Evolutionary conservation across 2,113 vertebrate genomes (phyloP).

Genomic region (Scopus umbretta): DNA sequence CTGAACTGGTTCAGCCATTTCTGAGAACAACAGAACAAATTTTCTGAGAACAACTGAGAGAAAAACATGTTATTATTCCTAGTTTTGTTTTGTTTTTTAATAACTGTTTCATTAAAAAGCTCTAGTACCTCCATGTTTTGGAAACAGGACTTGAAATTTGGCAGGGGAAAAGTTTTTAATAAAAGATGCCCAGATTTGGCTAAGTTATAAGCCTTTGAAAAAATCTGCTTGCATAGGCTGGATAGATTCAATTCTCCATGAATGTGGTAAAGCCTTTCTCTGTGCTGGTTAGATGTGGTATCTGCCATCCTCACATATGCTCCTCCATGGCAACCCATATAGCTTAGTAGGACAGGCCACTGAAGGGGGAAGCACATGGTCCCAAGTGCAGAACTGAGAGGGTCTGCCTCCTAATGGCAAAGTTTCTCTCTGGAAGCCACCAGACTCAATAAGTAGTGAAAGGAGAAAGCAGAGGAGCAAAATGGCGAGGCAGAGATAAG

Average conservation of each 20-base stretch:
- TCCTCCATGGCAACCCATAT: background rate
- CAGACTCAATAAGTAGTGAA: background rate
- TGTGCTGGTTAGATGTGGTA: background rate
- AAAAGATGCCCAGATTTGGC: background rate
- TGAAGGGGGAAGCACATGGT: background rate
- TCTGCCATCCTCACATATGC: background rate
- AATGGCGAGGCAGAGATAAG: background rate
- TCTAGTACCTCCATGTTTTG: constrained; percentile 2
- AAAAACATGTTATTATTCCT: constrained; percentile 35
- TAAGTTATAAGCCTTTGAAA: background rate
- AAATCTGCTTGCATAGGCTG: background rate
- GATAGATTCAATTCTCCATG: background rate
- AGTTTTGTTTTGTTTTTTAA: constrained; percentile 16
- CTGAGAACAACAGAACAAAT: constrained; percentile 58
- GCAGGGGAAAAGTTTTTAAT: constrained; percentile 6
- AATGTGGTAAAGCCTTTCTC: background rate
- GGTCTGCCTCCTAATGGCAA: background rate
- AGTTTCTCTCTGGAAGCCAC: background rate
- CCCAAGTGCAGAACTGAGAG: background rate
- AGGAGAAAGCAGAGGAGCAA: background rate
- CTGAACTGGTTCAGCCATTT: constrained; percentile 44
- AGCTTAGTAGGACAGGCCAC: background rate
- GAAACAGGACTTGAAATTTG: constrained; percentile 15
- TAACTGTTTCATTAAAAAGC: constrained; percentile 39
- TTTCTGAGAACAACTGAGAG: constrained; percentile 53